Conservation (phyloP, 2,888 invertebrate genomes). For the Microplitis manilae region DNA sequence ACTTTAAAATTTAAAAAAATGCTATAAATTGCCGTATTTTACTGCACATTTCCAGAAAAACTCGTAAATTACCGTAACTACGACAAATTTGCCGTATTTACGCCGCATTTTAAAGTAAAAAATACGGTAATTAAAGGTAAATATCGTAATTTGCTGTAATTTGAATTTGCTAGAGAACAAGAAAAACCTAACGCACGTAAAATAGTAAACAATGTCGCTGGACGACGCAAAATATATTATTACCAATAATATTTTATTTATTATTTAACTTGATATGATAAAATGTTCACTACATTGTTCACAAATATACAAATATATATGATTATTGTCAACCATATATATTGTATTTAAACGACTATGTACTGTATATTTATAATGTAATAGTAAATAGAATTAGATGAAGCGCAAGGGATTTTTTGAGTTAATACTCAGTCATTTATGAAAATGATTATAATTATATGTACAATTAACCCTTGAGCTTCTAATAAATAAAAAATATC, state of each 20-base stretch:
- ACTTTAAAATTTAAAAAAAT: too few species aligned
- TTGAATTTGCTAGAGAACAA: conserved; percentile 1
- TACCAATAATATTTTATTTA: conserved; percentile 8
- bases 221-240: conserved; percentile 48
- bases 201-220: conserved; percentile 47
- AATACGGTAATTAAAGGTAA: too few species aligned
- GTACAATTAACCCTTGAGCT: conserved; percentile 14
- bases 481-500: neutral
- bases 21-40: too few species aligned
- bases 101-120: too few species aligned
- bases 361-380: conserved; percentile 41
- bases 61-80: too few species aligned
- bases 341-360: conserved; percentile 39
- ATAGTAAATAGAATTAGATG: conserved; percentile 42
- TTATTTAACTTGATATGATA: conserved; percentile 8
- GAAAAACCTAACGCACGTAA: neutral
- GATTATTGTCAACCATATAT: conserved; percentile 26
- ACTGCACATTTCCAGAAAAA: too few species aligned
- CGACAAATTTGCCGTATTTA: too few species aligned
- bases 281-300: conserved; percentile 47
- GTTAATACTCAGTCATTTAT: conserved; percentile 4
- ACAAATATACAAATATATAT: conserved; percentile 46
- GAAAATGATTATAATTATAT: conserved; percentile 3
- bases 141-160: neutral
- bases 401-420: conserved; percentile 37